These are phyloP conservation scores for Smithornis capensis DNA, from an alignment of 2,113 vertebrate genomes.

Conservation along the genomic window DNA sequence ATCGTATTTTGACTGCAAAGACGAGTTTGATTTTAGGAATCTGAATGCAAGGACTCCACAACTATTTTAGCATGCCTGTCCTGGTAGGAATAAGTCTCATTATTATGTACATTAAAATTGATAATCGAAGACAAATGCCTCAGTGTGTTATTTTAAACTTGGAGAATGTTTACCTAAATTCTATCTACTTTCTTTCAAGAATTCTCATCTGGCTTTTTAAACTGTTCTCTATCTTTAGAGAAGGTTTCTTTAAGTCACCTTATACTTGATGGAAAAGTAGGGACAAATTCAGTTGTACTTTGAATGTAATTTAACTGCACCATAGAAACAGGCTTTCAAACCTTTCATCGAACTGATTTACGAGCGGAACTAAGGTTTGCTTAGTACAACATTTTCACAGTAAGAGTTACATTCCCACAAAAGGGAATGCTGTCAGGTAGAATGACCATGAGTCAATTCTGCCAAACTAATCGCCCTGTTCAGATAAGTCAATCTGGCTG, in stretches of 20 bases:
- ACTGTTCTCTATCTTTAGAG: neutral
- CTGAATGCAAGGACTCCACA: neutral
- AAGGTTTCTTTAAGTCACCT: constrained; percentile 19
- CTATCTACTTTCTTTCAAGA: neutral
- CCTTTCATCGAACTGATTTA: constrained; percentile 50
- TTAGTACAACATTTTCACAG: constrained; percentile 48
- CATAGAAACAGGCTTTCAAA: constrained; percentile 50
- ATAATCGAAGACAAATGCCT: constrained; percentile 32
- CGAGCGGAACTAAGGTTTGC: constrained; percentile 40
- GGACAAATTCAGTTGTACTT: constrained; percentile 49
- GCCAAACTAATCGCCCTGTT: neutral
- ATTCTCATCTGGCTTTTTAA: constrained; percentile 5
- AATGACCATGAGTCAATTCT: constrained; percentile 56
- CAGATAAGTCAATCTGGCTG: neutral
- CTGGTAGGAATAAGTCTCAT: neutral
- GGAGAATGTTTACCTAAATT: constrained; percentile 16
- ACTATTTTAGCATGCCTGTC: neutral
- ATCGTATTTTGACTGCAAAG: neutral
- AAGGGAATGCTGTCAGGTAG: constrained; percentile 57
- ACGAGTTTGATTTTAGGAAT: neutral
- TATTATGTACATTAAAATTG: constrained; percentile 20
- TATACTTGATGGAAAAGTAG: constrained; percentile 41
- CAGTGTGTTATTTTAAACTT: constrained; percentile 16
- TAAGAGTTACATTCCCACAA: constrained; percentile 35
- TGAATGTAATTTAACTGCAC: constrained; percentile 44